Percentiles rank a stretch among this genome's conserved stretches.
Evolutionary conservation across 2,113 vertebrate species (phyloP).

Genomic region (Hiodon tergisus): DNA sequence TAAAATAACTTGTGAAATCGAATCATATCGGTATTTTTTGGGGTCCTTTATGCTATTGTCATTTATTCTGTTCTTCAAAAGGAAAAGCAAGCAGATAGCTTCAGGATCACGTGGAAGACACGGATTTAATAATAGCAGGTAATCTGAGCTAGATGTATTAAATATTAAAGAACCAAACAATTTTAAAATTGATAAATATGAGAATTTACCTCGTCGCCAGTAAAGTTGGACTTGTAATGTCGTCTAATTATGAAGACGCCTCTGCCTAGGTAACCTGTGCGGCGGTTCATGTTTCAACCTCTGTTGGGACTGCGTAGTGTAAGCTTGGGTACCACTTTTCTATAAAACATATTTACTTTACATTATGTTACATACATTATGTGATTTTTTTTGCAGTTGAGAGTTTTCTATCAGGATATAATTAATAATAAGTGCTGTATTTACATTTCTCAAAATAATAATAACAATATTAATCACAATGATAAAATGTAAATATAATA

Average conservation of each 20-base stretch:
- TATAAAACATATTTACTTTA: no score
- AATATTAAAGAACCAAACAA: conserved; percentile 5
- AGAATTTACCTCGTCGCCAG: background rate
- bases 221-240: background rate
- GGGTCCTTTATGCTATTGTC: background rate
- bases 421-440: no score
- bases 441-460: background rate
- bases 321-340: no score
- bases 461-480: background rate
- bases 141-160: background rate
- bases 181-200: background rate
- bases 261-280: background rate
- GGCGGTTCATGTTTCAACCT: background rate
- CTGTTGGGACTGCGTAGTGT: background rate
- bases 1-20: no score
- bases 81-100: conserved; percentile 1
- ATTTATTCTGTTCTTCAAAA: conserved; percentile 17
- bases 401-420: no score
- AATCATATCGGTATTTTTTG: no score
- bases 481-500: background rate
- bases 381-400: no score
- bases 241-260: background rate
- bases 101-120: background rate
- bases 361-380: no score
- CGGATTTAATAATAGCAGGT: background rate